Evolutionary conservation across 2,113 vertebrate species (phyloP).

Genomic region (Alligator mississippiensis): DNA sequence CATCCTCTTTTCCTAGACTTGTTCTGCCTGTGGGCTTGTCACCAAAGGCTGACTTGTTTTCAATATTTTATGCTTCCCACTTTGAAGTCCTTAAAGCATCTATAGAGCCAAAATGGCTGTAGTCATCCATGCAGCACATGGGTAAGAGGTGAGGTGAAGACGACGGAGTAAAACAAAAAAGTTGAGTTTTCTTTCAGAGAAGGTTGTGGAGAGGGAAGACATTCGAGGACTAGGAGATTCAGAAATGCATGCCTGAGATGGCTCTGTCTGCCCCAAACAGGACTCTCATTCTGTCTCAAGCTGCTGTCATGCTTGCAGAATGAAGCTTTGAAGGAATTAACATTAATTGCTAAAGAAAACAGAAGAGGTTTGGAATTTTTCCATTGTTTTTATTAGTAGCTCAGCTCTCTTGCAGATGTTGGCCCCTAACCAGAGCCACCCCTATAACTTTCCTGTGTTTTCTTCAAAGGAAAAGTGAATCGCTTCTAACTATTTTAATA

Average conservation of each 20-base stretch:
- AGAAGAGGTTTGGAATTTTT: conserved; percentile 39
- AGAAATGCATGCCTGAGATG: background rate
- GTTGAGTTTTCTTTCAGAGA: background rate
- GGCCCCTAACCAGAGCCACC: conserved; percentile 55
- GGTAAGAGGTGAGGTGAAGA: conserved; percentile 18
- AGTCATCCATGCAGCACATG: conserved; percentile 5
- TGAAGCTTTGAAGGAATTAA: conserved; percentile 31
- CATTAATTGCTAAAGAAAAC: conserved; percentile 53
- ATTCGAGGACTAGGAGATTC: background rate
- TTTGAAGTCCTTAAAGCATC: conserved; percentile 41
- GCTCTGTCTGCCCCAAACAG: background rate
- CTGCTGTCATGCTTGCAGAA: background rate
- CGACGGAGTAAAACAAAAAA: conserved; percentile 18
- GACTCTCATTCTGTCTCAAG: conserved; percentile 10
- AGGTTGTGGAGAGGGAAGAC: background rate
- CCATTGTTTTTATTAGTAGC: conserved; percentile 64
- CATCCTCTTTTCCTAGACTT: conserved; percentile 15
- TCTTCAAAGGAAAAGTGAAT: conserved; percentile 22
- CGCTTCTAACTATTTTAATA: conserved; percentile 22
- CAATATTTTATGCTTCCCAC: conserved; percentile 15
- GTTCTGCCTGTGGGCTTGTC: background rate
- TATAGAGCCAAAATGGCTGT: background rate
- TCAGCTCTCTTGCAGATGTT: background rate
- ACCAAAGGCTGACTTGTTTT: conserved; percentile 21
- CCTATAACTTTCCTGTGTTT: conserved; percentile 36